Evolutionary conservation across 1,140 invertebrate species (phyloP).

Genomic region (Pseudomyrmex sp.): DNA sequence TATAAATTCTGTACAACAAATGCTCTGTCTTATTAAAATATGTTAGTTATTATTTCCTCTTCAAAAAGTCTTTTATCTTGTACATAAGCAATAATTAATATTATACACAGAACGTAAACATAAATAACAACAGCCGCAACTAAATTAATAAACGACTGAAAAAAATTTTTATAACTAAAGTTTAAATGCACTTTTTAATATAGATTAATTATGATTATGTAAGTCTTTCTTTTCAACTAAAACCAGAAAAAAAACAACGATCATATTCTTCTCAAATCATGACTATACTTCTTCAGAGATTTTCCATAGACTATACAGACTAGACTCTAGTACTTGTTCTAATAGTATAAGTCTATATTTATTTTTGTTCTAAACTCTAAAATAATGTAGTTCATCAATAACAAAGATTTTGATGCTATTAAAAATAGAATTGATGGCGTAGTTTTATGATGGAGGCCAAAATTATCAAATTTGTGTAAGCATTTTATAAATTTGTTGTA

Average conservation of each 20-base stretch:
- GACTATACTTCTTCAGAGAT: conserved; percentile 36
- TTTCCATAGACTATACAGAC: conserved; percentile 26
- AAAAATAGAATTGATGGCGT: conserved; percentile 42
- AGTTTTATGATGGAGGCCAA: conserved; percentile 21
- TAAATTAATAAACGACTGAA: background rate
- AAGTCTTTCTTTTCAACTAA: background rate
- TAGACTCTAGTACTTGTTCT: conserved; percentile 48
- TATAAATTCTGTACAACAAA: conserved; percentile 13
- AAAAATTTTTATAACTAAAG: background rate
- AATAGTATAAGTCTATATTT: conserved; percentile 49
- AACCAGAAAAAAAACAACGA: background rate
- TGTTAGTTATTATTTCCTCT: background rate
- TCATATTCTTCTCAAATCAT: conserved; percentile 18
- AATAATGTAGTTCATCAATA: conserved; percentile 50
- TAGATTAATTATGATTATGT: background rate
- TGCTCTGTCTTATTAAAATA: background rate
- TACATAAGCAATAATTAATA: conserved; percentile 3
- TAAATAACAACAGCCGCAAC: conserved; percentile 11
- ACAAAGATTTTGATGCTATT: conserved; percentile 49
- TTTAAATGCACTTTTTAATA: background rate
- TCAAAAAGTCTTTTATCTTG: background rate
- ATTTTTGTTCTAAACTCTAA: conserved; percentile 39
- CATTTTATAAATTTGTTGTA: conserved; percentile 42
- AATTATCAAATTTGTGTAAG: conserved; percentile 47
- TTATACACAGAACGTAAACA: background rate